Percentiles rank a stretch among this genome's conserved stretches.
phyloP scores from a whole-genome alignment of 2,888 invertebrate species.

The Microctonus brassicae region DNA sequence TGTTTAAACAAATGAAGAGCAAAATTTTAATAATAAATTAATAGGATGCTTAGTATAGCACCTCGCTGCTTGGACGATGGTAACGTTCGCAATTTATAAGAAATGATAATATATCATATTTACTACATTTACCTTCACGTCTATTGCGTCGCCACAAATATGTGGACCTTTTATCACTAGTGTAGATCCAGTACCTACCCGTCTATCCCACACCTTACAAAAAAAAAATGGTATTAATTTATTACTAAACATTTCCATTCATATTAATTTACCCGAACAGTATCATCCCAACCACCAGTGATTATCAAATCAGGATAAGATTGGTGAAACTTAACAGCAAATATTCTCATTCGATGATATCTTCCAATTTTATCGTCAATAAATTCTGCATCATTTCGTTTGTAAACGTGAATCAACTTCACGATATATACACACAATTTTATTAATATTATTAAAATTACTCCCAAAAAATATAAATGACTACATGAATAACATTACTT shows the following conservation, averaged over 20 bases:
- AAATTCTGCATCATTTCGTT: constrained; percentile 48
- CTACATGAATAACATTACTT: constrained; percentile 51
- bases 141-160: constrained; percentile 74
- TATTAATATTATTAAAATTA: background rate
- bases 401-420: constrained; percentile 52
- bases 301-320: constrained; percentile 69
- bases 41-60: no score
- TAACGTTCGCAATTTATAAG: no score
- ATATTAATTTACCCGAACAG: constrained; percentile 70
- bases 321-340: constrained; percentile 71
- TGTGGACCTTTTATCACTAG: constrained; percentile 74
- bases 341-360: constrained; percentile 63
- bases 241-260: constrained; percentile 1
- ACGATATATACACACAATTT: constrained; percentile 14
- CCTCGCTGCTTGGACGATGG: no score
- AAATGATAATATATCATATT: background rate
- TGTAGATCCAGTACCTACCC: constrained; percentile 72
- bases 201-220: constrained; percentile 73
- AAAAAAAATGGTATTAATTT: no score
- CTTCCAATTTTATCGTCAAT: constrained; percentile 49
- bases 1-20: no score
- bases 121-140: constrained; percentile 70
- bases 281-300: constrained; percentile 74
- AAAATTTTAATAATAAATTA: background rate
- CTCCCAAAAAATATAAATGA: background rate